Conservation (phyloP, 2,113 vertebrate species). For the Toxotes jaculatrix region DNA sequence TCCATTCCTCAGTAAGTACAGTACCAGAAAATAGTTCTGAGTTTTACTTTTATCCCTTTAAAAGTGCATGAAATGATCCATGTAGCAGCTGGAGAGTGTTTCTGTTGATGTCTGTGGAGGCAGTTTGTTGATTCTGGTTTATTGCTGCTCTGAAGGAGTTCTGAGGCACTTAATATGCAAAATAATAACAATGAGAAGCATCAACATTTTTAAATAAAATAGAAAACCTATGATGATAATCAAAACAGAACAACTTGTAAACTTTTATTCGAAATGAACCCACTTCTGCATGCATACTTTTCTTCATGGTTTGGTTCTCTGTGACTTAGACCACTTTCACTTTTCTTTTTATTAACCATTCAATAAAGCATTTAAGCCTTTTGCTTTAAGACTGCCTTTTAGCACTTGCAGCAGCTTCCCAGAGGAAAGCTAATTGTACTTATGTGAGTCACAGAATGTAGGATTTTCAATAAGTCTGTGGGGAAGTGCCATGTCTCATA, state of each 20-base stretch:
- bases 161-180: conserved; percentile 9
- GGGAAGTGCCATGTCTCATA: conserved; percentile 3
- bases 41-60: conserved; percentile 34
- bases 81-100: conserved; percentile 9
- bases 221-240: conserved; percentile 5
- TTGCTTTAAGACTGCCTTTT: conserved; percentile 10
- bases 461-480: conserved; percentile 16
- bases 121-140: conserved; percentile 16
- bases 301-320: not conserved
- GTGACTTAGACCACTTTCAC: not conserved
- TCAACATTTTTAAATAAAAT: not conserved
- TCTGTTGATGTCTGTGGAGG: conserved; percentile 24
- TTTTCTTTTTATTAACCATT: conserved; percentile 8
- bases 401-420: conserved; percentile 24
- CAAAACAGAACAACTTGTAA: not conserved
- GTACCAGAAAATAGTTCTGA: conserved; percentile 1
- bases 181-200: not conserved
- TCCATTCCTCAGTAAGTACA: not conserved
- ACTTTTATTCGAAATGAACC: conserved; percentile 10
- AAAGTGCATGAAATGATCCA: conserved; percentile 51
- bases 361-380: conserved; percentile 16
- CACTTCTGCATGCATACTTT: not conserved
- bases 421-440: conserved; percentile 19
- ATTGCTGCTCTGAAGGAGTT: not conserved
- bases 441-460: not conserved